Conservation (phyloP, 2,113 vertebrate species). For the Myotis davidii region DNA sequence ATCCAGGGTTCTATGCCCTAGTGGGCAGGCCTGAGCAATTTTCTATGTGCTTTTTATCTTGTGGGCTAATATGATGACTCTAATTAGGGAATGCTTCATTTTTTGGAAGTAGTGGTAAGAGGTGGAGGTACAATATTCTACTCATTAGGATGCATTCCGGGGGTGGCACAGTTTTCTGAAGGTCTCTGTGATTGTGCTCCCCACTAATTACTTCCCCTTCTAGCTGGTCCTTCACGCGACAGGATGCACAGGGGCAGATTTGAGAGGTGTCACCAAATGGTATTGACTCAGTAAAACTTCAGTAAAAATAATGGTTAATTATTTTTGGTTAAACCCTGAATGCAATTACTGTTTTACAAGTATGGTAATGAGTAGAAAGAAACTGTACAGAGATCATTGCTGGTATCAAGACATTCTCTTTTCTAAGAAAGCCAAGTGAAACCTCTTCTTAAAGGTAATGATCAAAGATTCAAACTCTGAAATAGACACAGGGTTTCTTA, state of each 20-base stretch:
- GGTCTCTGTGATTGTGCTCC: neutral
- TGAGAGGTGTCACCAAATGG: conserved; percentile 46
- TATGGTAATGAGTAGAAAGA: conserved; percentile 52
- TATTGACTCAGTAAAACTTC: conserved; percentile 55
- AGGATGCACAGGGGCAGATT: conserved; percentile 2
- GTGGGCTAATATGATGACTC: neutral
- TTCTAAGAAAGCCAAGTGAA: conserved; percentile 41
- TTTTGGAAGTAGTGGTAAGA: conserved; percentile 7
- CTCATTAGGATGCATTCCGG: conserved; percentile 55
- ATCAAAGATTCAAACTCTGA: neutral
- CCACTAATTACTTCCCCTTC: conserved; percentile 60
- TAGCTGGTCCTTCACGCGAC: neutral
- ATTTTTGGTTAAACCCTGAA: conserved; percentile 59
- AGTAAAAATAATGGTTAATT: conserved; percentile 63
- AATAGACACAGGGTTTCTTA: neutral
- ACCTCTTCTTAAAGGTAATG: neutral
- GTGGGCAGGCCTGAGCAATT: neutral
- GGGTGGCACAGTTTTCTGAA: neutral
- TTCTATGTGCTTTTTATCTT: neutral
- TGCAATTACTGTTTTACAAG: conserved; percentile 38
- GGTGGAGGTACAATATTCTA: neutral
- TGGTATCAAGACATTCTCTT: conserved; percentile 23
- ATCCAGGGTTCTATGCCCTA: neutral
- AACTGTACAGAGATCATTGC: conserved; percentile 39
- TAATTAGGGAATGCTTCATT: conserved; percentile 46